A percentile compares a stretch with the other conserved stretches of the same genome.
phyloP scores from a whole-genome alignment of 2,888 invertebrate species.

The Cylloceria caligata region DNA sequence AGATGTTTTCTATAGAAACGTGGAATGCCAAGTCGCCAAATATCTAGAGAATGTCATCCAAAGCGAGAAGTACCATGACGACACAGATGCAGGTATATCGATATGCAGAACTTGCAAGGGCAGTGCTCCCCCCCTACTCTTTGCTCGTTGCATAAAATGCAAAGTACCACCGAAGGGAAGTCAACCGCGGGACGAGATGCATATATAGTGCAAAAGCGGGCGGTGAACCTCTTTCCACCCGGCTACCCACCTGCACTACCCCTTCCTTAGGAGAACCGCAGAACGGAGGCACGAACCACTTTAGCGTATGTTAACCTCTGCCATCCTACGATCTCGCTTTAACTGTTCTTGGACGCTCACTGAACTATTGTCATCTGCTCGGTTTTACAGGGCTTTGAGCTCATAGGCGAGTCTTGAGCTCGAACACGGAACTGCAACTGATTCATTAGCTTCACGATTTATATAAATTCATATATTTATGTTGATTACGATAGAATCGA shows the following conservation, averaged over 20 bases:
- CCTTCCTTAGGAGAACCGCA: constrained; percentile 31
- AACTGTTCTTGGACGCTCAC: constrained; percentile 21
- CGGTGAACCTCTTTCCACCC: constrained; percentile 30
- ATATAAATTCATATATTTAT: not conserved
- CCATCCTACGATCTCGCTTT: constrained; percentile 47
- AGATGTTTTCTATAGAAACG: not conserved
- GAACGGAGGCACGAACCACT: constrained; percentile 70
- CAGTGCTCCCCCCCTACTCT: not conserved
- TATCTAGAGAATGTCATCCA: constrained; percentile 2
- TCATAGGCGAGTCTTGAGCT: too few relatives aligned
- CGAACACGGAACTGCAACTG: constrained; percentile 3
- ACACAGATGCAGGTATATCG: constrained; percentile 19
- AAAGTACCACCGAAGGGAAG: constrained; percentile 13
- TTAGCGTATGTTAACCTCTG: constrained; percentile 73
- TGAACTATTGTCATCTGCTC: constrained; percentile 19
- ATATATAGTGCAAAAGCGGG: constrained; percentile 14
- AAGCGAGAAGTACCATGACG: not conserved
- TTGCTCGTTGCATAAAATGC: not conserved
- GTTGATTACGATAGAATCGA: not conserved
- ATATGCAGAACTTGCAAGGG: constrained; percentile 38
- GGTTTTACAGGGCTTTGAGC: constrained; percentile 30
- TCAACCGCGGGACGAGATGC: constrained; percentile 12
- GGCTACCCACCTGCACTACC: not conserved
- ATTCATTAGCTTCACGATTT: not conserved
- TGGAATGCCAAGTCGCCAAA: not conserved